These are phyloP conservation scores for Pentamera pediparva DNA, from an alignment of 53 echinoderm and acorn worm genomes.

Conservation along the genomic window DNA sequence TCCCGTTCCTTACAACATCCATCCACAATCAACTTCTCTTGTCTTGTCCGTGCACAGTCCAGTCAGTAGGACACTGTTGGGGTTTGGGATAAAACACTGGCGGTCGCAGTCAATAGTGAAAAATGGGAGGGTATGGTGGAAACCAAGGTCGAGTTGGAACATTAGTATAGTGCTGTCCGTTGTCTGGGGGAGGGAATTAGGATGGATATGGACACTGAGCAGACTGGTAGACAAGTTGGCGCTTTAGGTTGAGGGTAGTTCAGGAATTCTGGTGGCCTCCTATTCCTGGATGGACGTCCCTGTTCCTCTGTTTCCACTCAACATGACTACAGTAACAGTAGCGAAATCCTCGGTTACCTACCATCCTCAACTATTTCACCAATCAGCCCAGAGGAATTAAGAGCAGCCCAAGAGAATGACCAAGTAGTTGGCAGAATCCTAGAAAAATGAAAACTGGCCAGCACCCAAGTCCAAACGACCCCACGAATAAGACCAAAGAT, in stretches of 20 bases:
- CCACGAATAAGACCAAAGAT: not conserved
- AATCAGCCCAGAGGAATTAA: not conserved
- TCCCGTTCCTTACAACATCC: not conserved
- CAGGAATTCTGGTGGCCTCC: conserved; percentile 17
- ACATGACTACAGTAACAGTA: conserved; percentile 2
- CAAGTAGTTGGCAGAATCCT: not conserved
- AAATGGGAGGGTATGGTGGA: not conserved
- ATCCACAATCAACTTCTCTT: not conserved
- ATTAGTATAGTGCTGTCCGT: not conserved
- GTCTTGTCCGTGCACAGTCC: not conserved
- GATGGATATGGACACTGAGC: conserved; percentile 12
- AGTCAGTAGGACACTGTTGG: not conserved
- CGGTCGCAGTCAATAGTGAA: not conserved
- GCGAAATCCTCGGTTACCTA: not conserved
- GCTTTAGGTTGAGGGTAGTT: not conserved
- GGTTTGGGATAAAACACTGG: not conserved
- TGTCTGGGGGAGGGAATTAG: not conserved
- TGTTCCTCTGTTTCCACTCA: not conserved
- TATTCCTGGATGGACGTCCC: not conserved
- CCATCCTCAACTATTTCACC: not conserved
- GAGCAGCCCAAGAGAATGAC: not conserved
- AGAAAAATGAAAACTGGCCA: not conserved
- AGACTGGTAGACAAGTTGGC: not conserved
- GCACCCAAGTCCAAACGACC: not conserved
- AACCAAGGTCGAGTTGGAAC: not conserved